Conservation (phyloP, 2,797 vertebrate genomes). For the Pagetopsis macropterus region DNA sequence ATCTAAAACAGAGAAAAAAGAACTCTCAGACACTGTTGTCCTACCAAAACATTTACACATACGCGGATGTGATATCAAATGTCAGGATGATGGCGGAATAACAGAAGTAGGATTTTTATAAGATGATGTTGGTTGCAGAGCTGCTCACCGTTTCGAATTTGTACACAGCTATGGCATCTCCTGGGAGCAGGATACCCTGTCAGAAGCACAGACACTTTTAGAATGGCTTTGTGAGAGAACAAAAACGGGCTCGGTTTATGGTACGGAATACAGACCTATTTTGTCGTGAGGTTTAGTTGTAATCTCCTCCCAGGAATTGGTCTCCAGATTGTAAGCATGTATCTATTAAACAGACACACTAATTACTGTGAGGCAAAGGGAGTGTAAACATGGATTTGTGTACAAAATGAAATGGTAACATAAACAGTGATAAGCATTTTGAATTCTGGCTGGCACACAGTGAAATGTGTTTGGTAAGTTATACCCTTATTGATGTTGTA, state of each 20-base stretch:
- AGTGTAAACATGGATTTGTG: not conserved
- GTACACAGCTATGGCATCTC: constrained; percentile 97
- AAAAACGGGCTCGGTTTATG: not conserved
- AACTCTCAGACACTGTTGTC: not conserved
- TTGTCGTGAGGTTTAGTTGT: constrained; percentile 95
- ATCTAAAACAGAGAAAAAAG: constrained; percentile 77
- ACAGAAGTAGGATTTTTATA: not conserved
- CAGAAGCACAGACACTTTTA: constrained; percentile 20
- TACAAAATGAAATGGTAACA: not conserved
- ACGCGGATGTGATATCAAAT: not conserved
- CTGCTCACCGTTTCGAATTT: constrained; percentile 93
- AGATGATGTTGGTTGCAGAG: not conserved
- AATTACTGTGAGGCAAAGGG: not conserved
- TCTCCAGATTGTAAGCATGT: constrained; percentile 98
- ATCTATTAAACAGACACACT: constrained; percentile 80
- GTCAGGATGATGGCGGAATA: not conserved
- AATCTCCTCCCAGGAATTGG: constrained; percentile 98
- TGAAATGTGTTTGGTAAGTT: not conserved
- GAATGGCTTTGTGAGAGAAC: not conserved
- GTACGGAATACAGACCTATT: constrained; percentile 85
- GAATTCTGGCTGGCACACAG: not conserved
- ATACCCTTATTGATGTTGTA: constrained; percentile 52
- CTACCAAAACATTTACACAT: not conserved
- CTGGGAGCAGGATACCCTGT: constrained; percentile 96
- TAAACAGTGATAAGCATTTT: not conserved